Conservation (phyloP, 2,113 vertebrate genomes). For the Morphnarchus princeps region DNA sequence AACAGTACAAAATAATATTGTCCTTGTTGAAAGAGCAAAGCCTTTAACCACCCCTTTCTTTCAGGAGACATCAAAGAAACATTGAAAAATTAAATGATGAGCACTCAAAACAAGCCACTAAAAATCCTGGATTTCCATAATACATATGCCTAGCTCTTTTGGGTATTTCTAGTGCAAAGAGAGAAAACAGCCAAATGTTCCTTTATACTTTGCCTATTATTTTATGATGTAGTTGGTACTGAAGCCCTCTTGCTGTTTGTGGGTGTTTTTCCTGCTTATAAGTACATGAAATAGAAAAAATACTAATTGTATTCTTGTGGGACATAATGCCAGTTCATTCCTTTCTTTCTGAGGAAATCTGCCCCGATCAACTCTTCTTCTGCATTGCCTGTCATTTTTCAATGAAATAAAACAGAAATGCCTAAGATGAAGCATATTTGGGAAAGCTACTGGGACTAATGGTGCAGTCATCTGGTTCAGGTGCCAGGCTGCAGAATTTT, state of each 20-base stretch:
- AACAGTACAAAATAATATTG: neutral
- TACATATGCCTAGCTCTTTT: neutral
- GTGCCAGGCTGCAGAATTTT: neutral
- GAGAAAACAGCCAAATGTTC: neutral
- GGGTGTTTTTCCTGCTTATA: neutral
- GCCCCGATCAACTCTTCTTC: neutral
- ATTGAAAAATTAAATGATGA: neutral
- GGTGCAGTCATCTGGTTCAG: accelerated
- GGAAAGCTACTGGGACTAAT: neutral
- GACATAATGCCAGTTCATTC: neutral
- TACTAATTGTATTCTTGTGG: neutral
- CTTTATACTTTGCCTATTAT: neutral
- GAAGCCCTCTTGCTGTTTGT: neutral
- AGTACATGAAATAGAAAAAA: neutral
- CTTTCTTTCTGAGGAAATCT: neutral
- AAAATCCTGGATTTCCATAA: neutral
- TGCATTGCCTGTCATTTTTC: neutral
- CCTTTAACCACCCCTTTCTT: neutral
- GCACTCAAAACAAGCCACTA: neutral
- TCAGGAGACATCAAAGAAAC: neutral
- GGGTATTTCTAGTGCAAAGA: neutral
- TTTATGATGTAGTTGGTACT: neutral
- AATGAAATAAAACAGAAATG: neutral
- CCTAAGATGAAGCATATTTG: neutral
- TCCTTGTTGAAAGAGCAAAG: neutral